Percentiles rank a stretch among this genome's conserved stretches.
Evolutionary conservation across 2,797 vertebrate genomes (phyloP).

Genomic region (Rhynchotus rufescens): DNA sequence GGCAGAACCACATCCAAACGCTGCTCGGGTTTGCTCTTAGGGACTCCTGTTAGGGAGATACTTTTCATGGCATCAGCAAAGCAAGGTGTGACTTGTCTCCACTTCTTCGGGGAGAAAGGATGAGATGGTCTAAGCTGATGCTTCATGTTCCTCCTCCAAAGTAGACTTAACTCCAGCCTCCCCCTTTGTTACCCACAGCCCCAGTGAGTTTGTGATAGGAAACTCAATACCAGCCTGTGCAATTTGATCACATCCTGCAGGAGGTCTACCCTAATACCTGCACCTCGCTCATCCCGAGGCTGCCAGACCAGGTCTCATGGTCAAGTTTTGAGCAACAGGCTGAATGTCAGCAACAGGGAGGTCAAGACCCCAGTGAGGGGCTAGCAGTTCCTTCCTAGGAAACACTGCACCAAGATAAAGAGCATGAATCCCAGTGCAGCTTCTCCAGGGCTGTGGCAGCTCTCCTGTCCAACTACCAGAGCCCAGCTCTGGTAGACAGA

Average conservation of each 20-base stretch:
- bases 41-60: not conserved
- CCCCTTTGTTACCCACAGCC: not conserved
- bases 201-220: rapidly evolving
- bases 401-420: not conserved
- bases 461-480: not conserved
- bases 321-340: not conserved
- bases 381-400: not conserved
- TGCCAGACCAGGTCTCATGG: not conserved
- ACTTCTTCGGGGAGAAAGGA: not conserved
- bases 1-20: not conserved
- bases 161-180: not conserved
- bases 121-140: not conserved
- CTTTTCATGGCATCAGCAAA: not conserved
- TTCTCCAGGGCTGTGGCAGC: not conserved
- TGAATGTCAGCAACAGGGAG: not conserved
- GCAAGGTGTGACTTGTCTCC: not conserved
- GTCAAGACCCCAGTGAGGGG: not conserved
- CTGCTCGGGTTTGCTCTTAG: not conserved
- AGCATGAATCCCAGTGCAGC: not conserved
- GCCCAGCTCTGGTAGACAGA: not conserved
- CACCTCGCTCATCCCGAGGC: not conserved
- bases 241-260: not conserved
- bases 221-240: not conserved
- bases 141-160: not conserved
- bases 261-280: not conserved